phyloP scores from a whole-genome alignment of 2,113 vertebrate species.

The Apodemus speciosus region DNA sequence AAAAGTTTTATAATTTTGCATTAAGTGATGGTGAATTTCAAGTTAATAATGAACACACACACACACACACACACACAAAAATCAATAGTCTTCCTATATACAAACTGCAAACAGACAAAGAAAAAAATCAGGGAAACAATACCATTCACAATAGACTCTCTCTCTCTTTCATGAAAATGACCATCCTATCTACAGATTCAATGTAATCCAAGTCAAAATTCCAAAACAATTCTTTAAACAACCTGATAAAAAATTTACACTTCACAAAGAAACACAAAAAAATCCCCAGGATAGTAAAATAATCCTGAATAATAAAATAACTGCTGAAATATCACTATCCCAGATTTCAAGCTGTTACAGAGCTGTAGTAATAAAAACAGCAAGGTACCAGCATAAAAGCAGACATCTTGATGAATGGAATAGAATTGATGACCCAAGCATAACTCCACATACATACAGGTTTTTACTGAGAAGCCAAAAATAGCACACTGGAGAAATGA shows the following conservation, averaged over 20 bases:
- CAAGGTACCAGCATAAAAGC: not conserved
- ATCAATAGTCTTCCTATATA: not conserved
- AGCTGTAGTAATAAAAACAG: not conserved
- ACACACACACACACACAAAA: not conserved
- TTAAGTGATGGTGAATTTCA: not conserved
- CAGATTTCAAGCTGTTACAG: not conserved
- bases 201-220: not conserved
- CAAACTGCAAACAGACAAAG: not conserved
- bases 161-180: not conserved
- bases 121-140: not conserved
- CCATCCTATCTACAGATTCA: not conserved
- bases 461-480: not conserved
- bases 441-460: not conserved
- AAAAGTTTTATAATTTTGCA: slow-evolving; percentile 4
- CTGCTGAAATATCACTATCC: not conserved
- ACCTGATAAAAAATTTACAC: not conserved
- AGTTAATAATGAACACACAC: not conserved
- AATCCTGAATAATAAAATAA: not conserved
- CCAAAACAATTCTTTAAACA: not conserved
- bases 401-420: not conserved
- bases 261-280: not conserved
- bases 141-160: not conserved
- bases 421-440: not conserved
- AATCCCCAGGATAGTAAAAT: not conserved
- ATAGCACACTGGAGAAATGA: not conserved